Evolutionary conservation across 2,797 vertebrate species (phyloP).

Genomic region (Petrocephalus schoutedeni): DNA sequence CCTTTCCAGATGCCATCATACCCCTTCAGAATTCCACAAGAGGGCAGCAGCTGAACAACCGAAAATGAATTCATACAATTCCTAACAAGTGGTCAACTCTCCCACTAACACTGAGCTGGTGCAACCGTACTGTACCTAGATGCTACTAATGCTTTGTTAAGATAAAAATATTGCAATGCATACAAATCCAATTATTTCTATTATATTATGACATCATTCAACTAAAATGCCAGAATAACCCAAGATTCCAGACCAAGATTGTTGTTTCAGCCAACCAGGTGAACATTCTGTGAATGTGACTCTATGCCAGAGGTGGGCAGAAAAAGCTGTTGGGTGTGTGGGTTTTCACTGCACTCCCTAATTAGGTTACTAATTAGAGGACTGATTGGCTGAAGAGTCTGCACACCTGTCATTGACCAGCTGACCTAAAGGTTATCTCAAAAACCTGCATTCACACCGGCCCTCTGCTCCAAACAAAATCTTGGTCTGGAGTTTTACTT

Average conservation of each 20-base stretch:
- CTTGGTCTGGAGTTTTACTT: not conserved
- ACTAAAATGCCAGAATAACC: not conserved
- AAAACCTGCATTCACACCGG: too few species aligned
- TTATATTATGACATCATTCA: not conserved
- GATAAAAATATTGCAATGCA: not conserved
- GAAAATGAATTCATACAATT: slow-evolving; percentile 6
- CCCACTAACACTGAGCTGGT: not conserved
- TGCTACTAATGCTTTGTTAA: not conserved
- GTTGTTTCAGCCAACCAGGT: too few species aligned
- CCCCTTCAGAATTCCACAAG: slow-evolving; percentile 37
- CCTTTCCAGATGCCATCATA: not conserved
- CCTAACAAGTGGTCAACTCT: not conserved
- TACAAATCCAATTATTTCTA: not conserved
- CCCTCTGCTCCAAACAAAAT: not conserved
- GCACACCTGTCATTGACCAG: too few species aligned
- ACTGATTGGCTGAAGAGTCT: not conserved
- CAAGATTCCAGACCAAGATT: too few species aligned
- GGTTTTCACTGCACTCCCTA: too few species aligned
- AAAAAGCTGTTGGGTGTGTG: too few species aligned
- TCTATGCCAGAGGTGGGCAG: not conserved
- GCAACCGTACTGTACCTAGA: not conserved
- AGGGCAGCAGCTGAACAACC: slow-evolving; percentile 41
- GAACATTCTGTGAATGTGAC: not conserved
- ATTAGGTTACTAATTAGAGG: too few species aligned
- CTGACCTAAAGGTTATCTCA: too few species aligned